A percentile compares a stretch with the other conserved stretches of the same genome.
These are phyloP conservation scores for Tenthredo scrophulariae DNA, from an alignment of 2,888 invertebrate species.

Conservation along the genomic window DNA sequence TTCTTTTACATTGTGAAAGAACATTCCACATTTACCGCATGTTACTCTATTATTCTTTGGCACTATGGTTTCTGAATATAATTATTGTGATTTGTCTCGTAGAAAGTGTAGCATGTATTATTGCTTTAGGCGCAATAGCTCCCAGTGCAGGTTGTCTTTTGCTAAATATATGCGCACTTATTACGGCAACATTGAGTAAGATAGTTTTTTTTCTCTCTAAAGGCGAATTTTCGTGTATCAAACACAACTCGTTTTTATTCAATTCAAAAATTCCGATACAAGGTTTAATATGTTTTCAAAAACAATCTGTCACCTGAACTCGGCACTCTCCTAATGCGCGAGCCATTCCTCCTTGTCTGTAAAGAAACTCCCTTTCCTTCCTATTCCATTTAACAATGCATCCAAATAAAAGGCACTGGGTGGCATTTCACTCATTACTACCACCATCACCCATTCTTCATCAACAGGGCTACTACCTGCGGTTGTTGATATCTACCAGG, in stretches of 20 bases:
- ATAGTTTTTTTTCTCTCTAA: neutral
- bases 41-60: constrained; percentile 59
- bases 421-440: constrained; percentile 60
- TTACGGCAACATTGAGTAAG: constrained; percentile 9
- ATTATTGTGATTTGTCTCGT: constrained; percentile 44
- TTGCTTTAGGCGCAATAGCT: constrained; percentile 22
- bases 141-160: neutral
- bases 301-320: constrained; percentile 9
- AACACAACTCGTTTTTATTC: neutral
- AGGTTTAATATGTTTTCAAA: neutral
- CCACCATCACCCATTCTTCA: constrained; percentile 44
- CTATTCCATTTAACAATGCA: constrained; percentile 22
- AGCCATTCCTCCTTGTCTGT: constrained; percentile 33
- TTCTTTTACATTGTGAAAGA: constrained; percentile 65
- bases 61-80: constrained; percentile 32
- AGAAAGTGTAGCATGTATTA: constrained; percentile 48
- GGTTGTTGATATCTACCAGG: constrained; percentile 62
- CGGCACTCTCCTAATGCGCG: neutral
- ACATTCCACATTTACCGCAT: constrained; percentile 67
- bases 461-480: constrained; percentile 64
- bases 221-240: neutral
- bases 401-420: constrained; percentile 59
- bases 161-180: neutral
- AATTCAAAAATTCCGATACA: neutral
- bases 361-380: neutral